Evolutionary conservation across 2,797 vertebrate genomes (phyloP).

Genomic region (Choloepus didactylus): DNA sequence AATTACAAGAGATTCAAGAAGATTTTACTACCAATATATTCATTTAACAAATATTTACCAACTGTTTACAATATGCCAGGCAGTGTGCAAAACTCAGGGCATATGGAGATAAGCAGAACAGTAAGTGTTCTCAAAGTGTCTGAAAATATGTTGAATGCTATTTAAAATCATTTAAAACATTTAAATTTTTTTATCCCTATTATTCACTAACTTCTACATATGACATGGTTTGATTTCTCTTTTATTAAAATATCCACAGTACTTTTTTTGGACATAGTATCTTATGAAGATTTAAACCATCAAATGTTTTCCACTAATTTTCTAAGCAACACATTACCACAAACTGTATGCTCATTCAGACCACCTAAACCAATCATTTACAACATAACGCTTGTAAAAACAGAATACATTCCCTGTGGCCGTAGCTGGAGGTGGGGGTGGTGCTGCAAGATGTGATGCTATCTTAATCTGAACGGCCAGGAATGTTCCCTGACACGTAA

Average conservation of each 20-base stretch:
- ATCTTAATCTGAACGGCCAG: neutral
- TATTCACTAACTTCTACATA: neutral
- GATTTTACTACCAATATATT: neutral
- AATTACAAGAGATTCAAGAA: constrained; percentile 18
- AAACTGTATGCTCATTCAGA: neutral
- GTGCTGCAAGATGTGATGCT: neutral
- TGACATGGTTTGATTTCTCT: neutral
- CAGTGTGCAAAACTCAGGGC: neutral
- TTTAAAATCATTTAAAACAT: neutral
- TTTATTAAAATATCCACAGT: neutral
- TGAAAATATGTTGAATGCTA: constrained; percentile 3
- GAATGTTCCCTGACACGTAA: neutral
- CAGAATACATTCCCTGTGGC: neutral
- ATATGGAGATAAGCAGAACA: neutral
- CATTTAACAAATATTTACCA: constrained; percentile 1
- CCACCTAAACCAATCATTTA: neutral
- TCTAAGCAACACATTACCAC: neutral
- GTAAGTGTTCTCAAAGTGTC: neutral
- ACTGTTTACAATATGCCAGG: neutral
- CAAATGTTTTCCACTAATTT: neutral
- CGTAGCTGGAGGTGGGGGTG: neutral
- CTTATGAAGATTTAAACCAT: constrained; percentile 9
- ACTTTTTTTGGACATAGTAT: neutral
- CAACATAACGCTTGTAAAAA: neutral
- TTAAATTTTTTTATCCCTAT: neutral